A percentile compares a stretch with the other conserved stretches of the same genome.
These are phyloP conservation scores for Resseliella maxima DNA, from an alignment of 2,888 invertebrate genomes.

Conservation along the genomic window DNA sequence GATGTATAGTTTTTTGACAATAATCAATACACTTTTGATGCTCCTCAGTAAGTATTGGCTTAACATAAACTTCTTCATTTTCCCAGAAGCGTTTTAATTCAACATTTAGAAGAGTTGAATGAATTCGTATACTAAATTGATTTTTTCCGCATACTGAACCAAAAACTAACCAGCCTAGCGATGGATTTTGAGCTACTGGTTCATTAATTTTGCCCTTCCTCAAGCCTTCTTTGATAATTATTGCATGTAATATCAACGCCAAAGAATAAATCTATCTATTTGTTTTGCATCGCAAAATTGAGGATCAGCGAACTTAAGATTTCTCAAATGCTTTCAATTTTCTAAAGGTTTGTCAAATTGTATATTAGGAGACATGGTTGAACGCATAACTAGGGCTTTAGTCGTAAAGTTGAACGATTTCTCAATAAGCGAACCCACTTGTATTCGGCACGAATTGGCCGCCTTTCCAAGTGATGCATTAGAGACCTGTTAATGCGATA, in stretches of 20 bases:
- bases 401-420: not conserved
- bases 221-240: not conserved
- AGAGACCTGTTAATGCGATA: not conserved
- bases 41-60: not conserved
- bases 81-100: not conserved
- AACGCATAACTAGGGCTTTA: not conserved
- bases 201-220: not conserved
- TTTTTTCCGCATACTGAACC: not conserved
- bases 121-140: too few relatives aligned
- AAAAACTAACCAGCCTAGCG: constrained; percentile 2
- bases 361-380: not conserved
- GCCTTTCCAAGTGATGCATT: not conserved
- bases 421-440: not conserved
- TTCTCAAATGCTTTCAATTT: not conserved
- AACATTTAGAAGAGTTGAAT: not conserved
- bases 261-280: too few relatives aligned
- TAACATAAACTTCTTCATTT: not conserved
- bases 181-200: not conserved
- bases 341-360: not conserved
- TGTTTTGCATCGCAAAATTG: not conserved
- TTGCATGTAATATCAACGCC: too few relatives aligned
- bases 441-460: not conserved
- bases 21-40: not conserved
- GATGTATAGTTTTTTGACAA: not conserved
- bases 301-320: not conserved